Conservation (phyloP, 2,888 invertebrate species). For the Iphiclides podalirius region DNA sequence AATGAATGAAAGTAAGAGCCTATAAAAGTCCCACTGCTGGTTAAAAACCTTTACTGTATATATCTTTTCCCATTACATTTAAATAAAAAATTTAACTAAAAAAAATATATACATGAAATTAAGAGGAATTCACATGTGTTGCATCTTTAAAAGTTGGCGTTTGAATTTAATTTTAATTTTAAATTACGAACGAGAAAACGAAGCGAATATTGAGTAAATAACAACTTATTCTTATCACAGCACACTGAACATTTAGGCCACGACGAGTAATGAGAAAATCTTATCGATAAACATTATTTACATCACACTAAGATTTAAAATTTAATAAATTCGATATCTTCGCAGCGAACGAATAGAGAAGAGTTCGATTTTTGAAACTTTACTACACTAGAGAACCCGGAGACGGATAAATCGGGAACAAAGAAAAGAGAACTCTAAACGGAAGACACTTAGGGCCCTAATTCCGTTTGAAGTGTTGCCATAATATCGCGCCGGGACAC, state of each 20-base stretch:
- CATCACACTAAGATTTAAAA: conserved; percentile 18
- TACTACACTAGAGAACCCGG: conserved; percentile 3
- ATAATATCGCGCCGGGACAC: conserved; percentile 33
- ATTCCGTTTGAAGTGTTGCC: conserved; percentile 11
- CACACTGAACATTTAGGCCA: conserved; percentile 37
- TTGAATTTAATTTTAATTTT: too few relatives aligned
- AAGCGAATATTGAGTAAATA: conserved; percentile 24
- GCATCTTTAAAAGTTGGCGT: too few relatives aligned
- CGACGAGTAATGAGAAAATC: conserved; percentile 20
- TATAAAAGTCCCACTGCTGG: too few relatives aligned
- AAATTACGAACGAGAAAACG: conserved; percentile 15
- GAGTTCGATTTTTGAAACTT: background rate
- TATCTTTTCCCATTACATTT: too few relatives aligned
- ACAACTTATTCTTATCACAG: conserved; percentile 35
- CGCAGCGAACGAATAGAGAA: conserved; percentile 1
- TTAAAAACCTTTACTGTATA: too few relatives aligned
- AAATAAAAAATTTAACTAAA: too few relatives aligned
- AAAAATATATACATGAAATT: too few relatives aligned
- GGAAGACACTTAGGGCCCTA: conserved; percentile 23
- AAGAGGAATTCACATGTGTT: too few relatives aligned
- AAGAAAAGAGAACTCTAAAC: conserved; percentile 26
- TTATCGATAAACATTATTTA: conserved; percentile 20
- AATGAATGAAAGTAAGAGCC: too few relatives aligned
- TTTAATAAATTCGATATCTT: conserved; percentile 21
- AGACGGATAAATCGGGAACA: conserved; percentile 7